Evolutionary conservation across 2,888 invertebrate species (phyloP).

Genomic region (Tenthredo scrophulariae): DNA sequence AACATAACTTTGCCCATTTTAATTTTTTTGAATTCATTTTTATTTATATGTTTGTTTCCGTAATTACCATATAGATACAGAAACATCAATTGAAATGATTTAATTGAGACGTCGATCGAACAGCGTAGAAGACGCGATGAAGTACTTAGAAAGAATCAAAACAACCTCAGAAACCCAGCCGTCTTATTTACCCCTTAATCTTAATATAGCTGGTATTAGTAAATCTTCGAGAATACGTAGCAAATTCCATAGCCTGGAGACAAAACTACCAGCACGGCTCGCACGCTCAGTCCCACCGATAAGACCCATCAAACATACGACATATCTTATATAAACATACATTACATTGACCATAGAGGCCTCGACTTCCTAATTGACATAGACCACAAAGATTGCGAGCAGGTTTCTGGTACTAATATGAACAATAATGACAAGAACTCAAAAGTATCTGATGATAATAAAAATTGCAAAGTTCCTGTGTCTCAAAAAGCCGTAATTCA

Average conservation of each 20-base stretch:
- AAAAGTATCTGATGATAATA: not conserved
- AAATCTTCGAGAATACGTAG: not conserved
- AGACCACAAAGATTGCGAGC: conserved; percentile 7
- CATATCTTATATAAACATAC: conserved; percentile 39
- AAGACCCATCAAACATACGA: not conserved
- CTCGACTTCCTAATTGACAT: conserved; percentile 14
- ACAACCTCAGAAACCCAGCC: not conserved
- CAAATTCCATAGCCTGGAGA: not conserved
- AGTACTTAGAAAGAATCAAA: conserved; percentile 29
- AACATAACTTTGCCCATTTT: not conserved
- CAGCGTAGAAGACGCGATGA: conserved; percentile 30
- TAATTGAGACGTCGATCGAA: conserved; percentile 29
- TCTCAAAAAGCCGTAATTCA: not conserved
- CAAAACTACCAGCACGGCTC: conserved; percentile 39
- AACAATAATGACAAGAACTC: conserved; percentile 29
- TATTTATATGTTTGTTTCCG: not conserved
- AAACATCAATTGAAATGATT: conserved; percentile 8
- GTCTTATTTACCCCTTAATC: not conserved
- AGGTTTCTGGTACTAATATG: conserved; percentile 20
- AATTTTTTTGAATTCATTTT: not conserved
- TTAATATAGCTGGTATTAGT: not conserved
- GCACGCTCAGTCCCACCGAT: conserved; percentile 41
- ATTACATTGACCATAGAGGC: conserved; percentile 25
- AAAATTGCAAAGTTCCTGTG: not conserved
- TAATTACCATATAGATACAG: not conserved